Base-by-base conservation (phyloP, 2,888 invertebrate species). In the Therioaphis trifolii region DNA sequence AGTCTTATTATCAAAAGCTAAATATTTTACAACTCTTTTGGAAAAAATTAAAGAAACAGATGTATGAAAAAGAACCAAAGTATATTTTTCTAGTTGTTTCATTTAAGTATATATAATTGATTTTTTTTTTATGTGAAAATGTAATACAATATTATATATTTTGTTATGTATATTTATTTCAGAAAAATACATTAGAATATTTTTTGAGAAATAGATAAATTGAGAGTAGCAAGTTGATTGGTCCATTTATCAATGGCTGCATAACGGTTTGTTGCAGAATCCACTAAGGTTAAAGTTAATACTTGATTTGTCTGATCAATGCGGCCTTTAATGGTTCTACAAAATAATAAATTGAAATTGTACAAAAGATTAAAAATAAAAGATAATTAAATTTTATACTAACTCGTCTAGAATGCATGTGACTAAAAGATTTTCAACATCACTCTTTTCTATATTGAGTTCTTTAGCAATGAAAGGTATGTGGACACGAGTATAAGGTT, bases 341-440 rank as follows among this genome's bases (percentile, higher is more conserved):
- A 88, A 89, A 9, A 46, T 85, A 58, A 86, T 84, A 86, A 61
- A 58, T 71, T 43, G 14, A 40, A 63, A 29, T 35, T 15, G 21
- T 18, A 71, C 27, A 18, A 58, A 55, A 9, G 7, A 49, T 27
- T 5, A 46, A 63, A 27, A 29, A 12, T 18, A 43, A 52, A 35
- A 40, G 5, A 40, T 76, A 11, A 46, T 29, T 14, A 35, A 29
- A n/a, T 61, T 14, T 29, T 76, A 80, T 86, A 91, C 93, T 92
- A 90, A 96, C 96, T 94, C 96, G 90, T 99, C 99, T 88, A 99
- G 91, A 89, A 99, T 99, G 89, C 99, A 98, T 29, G 98, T 98
- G 69, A 99, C 98, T 86, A 99, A 90, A 76, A 99, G 91, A 89
- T 95, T 96, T 90, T 98, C 98, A 27, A 99, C 98, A 90, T 99